These are phyloP conservation scores for Micrasema minimum DNA, from an alignment of 1,140 invertebrate species.

Conservation along the genomic window DNA sequence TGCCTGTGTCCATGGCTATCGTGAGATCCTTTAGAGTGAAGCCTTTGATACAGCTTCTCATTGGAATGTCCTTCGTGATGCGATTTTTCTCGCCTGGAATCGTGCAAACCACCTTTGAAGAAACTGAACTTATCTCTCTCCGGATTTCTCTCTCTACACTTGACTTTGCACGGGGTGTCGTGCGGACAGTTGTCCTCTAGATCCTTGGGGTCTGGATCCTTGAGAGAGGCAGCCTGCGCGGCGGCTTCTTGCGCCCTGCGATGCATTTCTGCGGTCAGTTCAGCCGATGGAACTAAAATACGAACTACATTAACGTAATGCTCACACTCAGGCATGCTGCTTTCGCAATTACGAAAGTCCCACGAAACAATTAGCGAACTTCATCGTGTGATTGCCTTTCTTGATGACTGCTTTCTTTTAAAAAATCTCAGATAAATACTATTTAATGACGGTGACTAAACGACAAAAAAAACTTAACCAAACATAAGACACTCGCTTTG, in stretches of 20 bases:
- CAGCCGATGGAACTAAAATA: conserved; percentile 33
- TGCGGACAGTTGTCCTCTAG: neutral
- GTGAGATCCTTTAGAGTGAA: conserved; percentile 23
- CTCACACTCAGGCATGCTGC: conserved; percentile 41
- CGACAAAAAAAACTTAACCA: too few relatives aligned
- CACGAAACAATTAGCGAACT: too few relatives aligned
- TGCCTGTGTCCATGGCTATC: conserved; percentile 1
- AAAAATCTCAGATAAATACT: too few relatives aligned
- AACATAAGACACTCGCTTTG: too few relatives aligned
- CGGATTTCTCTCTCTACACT: neutral
- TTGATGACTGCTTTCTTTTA: too few relatives aligned
- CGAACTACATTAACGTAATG: conserved; percentile 33
- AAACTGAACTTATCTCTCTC: conserved; percentile 8
- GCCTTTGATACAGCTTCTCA: conserved; percentile 3
- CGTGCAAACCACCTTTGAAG: conserved; percentile 9
- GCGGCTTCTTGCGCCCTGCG: conserved; percentile 23
- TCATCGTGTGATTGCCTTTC: too few relatives aligned
- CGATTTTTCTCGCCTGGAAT: conserved; percentile 8
- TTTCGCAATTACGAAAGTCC: neutral
- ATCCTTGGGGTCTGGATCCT: neutral
- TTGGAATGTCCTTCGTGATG: conserved; percentile 2
- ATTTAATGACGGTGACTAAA: too few relatives aligned
- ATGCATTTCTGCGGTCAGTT: conserved; percentile 38
- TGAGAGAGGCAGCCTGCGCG: conserved; percentile 5
- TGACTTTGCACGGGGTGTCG: neutral